phyloP scores from a whole-genome alignment of 64 coral and sea anemone genomes.

The Acropora tenuis region DNA sequence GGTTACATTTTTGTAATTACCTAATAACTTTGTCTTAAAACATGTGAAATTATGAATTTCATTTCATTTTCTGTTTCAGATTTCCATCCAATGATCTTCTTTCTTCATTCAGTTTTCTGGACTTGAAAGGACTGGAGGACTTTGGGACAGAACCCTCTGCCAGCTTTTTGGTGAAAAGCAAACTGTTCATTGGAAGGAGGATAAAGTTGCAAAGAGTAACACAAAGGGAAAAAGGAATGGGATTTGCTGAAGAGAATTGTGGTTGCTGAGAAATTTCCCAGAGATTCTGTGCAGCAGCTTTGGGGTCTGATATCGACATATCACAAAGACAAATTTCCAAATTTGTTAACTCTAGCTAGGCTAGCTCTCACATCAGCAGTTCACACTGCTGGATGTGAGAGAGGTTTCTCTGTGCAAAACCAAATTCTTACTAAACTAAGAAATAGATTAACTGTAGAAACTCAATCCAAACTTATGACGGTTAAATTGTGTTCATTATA shows the following conservation, averaged over 20 bases:
- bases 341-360: background rate
- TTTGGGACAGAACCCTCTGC: constrained; percentile 34
- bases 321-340: constrained; percentile 5
- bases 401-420: constrained; percentile 1
- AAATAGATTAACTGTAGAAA: background rate
- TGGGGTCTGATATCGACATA: background rate
- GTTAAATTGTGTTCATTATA: background rate
- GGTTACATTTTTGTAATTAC: no score
- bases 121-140: constrained; percentile 10
- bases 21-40: background rate
- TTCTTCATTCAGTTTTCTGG: background rate
- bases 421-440: background rate
- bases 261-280: constrained; percentile 45
- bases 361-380: constrained; percentile 15
- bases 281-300: constrained; percentile 30
- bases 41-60: background rate
- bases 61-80: constrained; percentile 14
- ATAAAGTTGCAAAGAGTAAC: constrained; percentile 1
- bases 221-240: constrained; percentile 19
- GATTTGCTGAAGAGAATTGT: constrained; percentile 41
- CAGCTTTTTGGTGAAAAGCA: background rate
- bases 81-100: constrained; percentile 49
- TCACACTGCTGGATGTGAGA: constrained; percentile 38
- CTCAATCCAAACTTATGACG: background rate
- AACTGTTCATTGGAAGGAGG: constrained; percentile 32